Evolutionary conservation across 2,888 invertebrate species (phyloP).

Genomic region (Xestia rhomboidea): DNA sequence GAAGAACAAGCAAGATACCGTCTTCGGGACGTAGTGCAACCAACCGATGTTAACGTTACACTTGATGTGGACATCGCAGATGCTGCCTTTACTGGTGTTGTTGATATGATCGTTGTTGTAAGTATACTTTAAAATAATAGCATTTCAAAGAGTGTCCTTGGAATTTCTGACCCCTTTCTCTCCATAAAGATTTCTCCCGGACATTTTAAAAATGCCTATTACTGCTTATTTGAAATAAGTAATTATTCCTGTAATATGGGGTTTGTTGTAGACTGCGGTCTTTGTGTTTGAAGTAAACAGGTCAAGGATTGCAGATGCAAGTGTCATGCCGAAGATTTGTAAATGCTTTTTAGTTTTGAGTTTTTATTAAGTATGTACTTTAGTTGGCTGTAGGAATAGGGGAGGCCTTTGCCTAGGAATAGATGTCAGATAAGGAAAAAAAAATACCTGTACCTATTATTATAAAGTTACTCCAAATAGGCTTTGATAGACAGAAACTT

Average conservation of each 20-base stretch:
- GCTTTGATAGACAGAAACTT: background rate
- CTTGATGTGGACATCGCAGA: constrained; percentile 81
- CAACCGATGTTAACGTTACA: constrained; percentile 75
- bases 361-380: background rate
- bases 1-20: constrained; percentile 78
- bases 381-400: too few relatives aligned
- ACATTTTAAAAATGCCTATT: background rate
- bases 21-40: constrained; percentile 78
- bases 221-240: background rate
- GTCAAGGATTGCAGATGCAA: background rate
- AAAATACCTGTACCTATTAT: background rate
- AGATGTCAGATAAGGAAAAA: background rate
- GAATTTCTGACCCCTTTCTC: background rate
- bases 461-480: background rate
- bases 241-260: background rate
- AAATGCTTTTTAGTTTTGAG: background rate
- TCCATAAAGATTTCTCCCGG: background rate
- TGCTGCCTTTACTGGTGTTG: constrained; percentile 78
- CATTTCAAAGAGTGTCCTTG: background rate
- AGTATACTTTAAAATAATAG: constrained; percentile 59
- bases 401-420: background rate
- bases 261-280: background rate
- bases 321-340: background rate
- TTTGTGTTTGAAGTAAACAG: background rate
- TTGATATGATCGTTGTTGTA: constrained; percentile 76